A percentile compares a stretch with the other conserved stretches of the same genome.
phyloP scores from a whole-genome alignment of 2,888 invertebrate genomes.

The Odontocolon sp. region DNA sequence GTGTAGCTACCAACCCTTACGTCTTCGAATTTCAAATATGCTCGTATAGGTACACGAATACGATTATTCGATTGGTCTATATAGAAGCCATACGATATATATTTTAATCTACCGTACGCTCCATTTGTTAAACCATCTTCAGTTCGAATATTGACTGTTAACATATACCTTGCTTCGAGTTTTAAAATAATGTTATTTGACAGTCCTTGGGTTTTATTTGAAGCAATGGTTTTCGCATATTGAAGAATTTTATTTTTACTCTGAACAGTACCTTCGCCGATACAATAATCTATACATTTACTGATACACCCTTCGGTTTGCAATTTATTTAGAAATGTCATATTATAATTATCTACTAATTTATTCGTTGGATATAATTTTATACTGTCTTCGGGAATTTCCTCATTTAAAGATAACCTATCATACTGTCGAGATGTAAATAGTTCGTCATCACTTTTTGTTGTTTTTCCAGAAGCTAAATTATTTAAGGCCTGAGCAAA shows the following conservation, averaged over 20 bases:
- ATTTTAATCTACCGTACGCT: slow-evolving; percentile 12
- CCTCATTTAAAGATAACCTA: background rate
- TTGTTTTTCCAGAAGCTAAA: slow-evolving; percentile 34
- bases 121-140: slow-evolving; percentile 36
- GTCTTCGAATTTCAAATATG: slow-evolving; percentile 19
- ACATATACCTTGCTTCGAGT: slow-evolving; percentile 43
- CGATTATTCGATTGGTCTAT: slow-evolving; percentile 2
- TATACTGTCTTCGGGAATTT: slow-evolving; percentile 31
- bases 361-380: slow-evolving; percentile 38
- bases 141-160: slow-evolving; percentile 37
- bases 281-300: slow-evolving; percentile 19
- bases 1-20: slow-evolving; percentile 12
- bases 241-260: slow-evolving; percentile 26
- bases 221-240: slow-evolving; percentile 13
- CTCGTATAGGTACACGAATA: slow-evolving; percentile 6
- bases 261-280: slow-evolving; percentile 14
- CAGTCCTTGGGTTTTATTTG: slow-evolving; percentile 32
- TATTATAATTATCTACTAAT: slow-evolving; percentile 34
- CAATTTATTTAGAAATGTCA: slow-evolving; percentile 1
- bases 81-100: slow-evolving; percentile 35
- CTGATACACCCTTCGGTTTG: slow-evolving; percentile 19
- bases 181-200: slow-evolving; percentile 21
- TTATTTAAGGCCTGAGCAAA: slow-evolving; percentile 28
- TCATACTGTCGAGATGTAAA: slow-evolving; percentile 29
- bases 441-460: slow-evolving; percentile 8